Evolutionary conservation across 2,113 vertebrate genomes (phyloP), one percentile per base, ranked within the genome.

Genomic region (Brachionichthys hirsutus): DNA sequence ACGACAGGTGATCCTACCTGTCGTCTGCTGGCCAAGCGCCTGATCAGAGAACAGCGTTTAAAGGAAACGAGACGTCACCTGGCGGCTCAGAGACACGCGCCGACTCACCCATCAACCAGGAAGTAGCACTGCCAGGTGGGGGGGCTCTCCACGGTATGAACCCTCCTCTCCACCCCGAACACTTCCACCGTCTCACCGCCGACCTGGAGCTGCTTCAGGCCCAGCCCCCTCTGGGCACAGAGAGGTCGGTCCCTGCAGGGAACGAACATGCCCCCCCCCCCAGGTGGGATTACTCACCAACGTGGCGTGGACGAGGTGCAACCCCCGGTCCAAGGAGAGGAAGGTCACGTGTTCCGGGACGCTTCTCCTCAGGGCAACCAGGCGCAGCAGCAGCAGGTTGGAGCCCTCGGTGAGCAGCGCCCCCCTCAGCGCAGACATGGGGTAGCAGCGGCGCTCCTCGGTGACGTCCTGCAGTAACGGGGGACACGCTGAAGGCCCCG

Each of bases 31-130:
- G 79, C 92, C 84, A 98, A 72, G 76, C 64, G 93, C 49, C 97
- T 97, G 77, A n/a, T 10, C 19, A 52, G 40, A 70, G 17, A 69
- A 52, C 36, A n/a, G n/a, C n/a, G n/a, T n/a, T n/a, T n/a, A n/a
- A n/a, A n/a, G n/a, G n/a, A n/a, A n/a, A n/a, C n/a, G n/a, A n/a
- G n/a, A n/a, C n/a, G n/a, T n/a, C n/a, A n/a, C n/a, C n/a, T n/a
- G n/a, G n/a, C n/a, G n/a, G n/a, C n/a, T n/a, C n/a, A n/a, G n/a
- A n/a, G n/a, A n/a, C n/a, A n/a, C n/a, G n/a, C n/a, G n/a, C n/a
- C n/a, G n/a, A n/a, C n/a, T 57, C 89, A 98, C 97, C 96, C 95
- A 9, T 92, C 92, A 2, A 89, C 46, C 12, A 98, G 89, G 68
- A 95, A 92, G 85, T 90, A 93, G 90, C 89, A 88, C n/a, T 94